Conservation (phyloP, 2,888 invertebrate genomes). For the Galerucella pusilla region DNA sequence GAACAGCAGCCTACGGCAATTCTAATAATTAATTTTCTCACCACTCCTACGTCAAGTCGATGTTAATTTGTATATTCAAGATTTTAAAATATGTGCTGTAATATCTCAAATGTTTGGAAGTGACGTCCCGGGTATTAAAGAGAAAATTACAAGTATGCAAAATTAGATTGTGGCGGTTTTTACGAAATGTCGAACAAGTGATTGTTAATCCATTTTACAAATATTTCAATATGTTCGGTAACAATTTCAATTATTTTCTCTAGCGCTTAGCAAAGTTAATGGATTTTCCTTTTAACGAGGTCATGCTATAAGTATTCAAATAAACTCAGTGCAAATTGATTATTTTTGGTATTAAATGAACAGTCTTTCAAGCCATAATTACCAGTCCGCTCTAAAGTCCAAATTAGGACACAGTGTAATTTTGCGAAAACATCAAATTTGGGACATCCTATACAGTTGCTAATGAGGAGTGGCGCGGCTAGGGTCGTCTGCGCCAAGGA, state of each 20-base stretch:
- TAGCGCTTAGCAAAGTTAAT: neutral
- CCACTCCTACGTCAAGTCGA: conserved; percentile 21
- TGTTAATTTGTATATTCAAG: conserved; percentile 25
- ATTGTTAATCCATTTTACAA: conserved; percentile 1
- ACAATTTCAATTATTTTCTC: neutral
- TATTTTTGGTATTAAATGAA: too few relatives aligned
- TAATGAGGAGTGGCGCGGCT: too few relatives aligned
- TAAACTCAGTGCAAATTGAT: too few relatives aligned
- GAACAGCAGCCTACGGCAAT: conserved; percentile 16
- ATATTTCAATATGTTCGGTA: neutral
- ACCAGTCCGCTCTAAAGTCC: too few relatives aligned
- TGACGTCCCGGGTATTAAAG: conserved; percentile 9
- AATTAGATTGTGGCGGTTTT: conserved; percentile 14
- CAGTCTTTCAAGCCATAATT: too few relatives aligned
- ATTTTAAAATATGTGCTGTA: conserved; percentile 28
- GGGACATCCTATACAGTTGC: too few relatives aligned
- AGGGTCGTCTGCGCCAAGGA: too few relatives aligned
- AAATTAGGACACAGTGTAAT: too few relatives aligned
- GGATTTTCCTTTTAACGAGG: neutral
- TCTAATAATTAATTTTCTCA: conserved; percentile 29
- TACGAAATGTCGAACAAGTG: conserved; percentile 1
- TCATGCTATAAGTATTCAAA: too few relatives aligned
- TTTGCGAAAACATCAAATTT: too few relatives aligned
- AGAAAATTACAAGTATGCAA: neutral
- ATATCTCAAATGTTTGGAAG: conserved; percentile 25